Base-by-base conservation (phyloP, 2,888 invertebrate species). In the Siphonodentalium dalli region DNA sequence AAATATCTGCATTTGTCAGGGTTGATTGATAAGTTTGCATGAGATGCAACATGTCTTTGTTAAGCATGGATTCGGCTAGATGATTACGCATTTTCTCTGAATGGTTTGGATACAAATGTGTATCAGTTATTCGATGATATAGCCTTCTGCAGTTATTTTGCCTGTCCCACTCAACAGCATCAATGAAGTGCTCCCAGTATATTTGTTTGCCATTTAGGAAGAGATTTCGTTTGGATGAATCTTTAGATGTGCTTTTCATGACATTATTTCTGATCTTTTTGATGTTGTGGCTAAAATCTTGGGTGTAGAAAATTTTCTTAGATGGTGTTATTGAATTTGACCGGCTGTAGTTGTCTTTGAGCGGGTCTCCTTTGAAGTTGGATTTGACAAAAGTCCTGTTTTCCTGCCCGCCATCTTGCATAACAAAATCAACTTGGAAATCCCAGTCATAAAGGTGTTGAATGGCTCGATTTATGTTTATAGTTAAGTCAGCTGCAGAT, bases 261-360 rank as follows among this genome's bases (percentile, higher is more conserved):
- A 51, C 24, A 21, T 31, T 31, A 27, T 59, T 59, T 24, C 59
- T 37, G 18, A 55, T 15, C 28, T 59, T 59, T 28, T 55, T 52
- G 18, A 59, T 45, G 21, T 48, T 48, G 38, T 59, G 59, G 8
- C 52, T 52, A 43, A 52, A 52, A 33, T 55, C 55, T 48, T 56
- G 51, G 11, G 29, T 31, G 26, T 56, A 48, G 21, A 35, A 34
- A 13, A 48, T 40, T 27, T 39, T 44, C 23, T 23, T 28, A 2
- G 21, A 13, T 29, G 52, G 48, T 42, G 39, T 34, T n/a, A 48
- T 48, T 4, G 52, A 34, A 18, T 52, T 59, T 27, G 33, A 15
- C 15, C 44, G 43, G 3, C 18, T 27, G 39, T 52, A 52, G 13
- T n/a, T 7, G 11, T 18, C 26, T 13, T 34, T n/a, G 24, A 9